Base-by-base conservation (phyloP, 2,888 invertebrate genomes). In the Sphecodes monilicornis region DNA sequence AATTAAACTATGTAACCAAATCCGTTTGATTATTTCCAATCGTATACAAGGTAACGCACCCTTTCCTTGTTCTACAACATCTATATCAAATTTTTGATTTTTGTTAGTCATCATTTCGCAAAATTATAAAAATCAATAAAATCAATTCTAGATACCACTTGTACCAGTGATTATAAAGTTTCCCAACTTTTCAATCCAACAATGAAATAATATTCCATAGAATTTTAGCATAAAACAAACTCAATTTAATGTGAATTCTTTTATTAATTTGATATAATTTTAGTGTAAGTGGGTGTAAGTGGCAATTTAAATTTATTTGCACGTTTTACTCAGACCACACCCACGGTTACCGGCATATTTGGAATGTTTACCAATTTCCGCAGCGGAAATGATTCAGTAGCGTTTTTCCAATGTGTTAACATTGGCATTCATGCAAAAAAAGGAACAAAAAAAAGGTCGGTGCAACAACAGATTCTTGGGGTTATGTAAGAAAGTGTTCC, bases 401-500 rank as follows among this genome's bases (percentile, higher is more conserved):
- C 22, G 22, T 22, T 60, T 41, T 16, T 22, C 13, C 18, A 6
- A 43, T 6, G 39, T 5, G 60, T 78, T 71, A 26, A 70, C 36
- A 43, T n/a, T 26, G 43, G n/a, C n/a, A 60, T 69, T 39, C 10
- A 39, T 18, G 13, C n/a, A 41, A 36, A 41, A 22, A 75, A 26
- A 26, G 8, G 3, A 29, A 26, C 50, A 64, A n/a, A 50, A 71
- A 54, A 26, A 54, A 54, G 54, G 32, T 29, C 3, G 16, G 60
- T 29, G 18, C 26, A 39, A 43, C 71, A 54, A 54, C 50, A 22
- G 13, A 22, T 22, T 46, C 64, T 50, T 29, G 75, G 41, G 75
- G 64, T 22, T 73, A 43, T 32, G 39, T 77, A 70, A 64, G 54
- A 29, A 68, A 3, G n/a, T 46, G 86, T 88, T 89, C 85, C 82